phyloP scores from a whole-genome alignment of 1,140 invertebrate species.

The Lysiphlebus fabarum region DNA sequence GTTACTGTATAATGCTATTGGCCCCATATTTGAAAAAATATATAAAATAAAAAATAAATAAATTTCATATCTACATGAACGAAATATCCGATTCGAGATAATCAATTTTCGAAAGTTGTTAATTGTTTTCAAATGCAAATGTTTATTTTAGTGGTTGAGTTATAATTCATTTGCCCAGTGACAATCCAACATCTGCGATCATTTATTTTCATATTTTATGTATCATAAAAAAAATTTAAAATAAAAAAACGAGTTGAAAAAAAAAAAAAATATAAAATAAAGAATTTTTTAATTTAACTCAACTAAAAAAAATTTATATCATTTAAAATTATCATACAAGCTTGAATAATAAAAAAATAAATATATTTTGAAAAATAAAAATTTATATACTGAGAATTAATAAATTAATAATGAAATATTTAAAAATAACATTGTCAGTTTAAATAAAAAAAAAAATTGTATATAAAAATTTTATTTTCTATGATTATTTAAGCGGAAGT shows the following conservation, averaged over 20 bases:
- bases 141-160: not conserved
- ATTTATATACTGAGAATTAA: constrained; percentile 6
- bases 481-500: too few relatives aligned
- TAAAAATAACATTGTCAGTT: not conserved
- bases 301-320: too few relatives aligned
- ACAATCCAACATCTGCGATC: not conserved
- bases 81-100: constrained; percentile 21
- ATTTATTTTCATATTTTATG: not conserved
- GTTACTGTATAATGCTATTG: not conserved
- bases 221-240: too few relatives aligned
- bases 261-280: too few relatives aligned
- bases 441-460: too few relatives aligned
- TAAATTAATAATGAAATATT: not conserved
- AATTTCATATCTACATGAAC: constrained; percentile 12
- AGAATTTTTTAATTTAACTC: too few relatives aligned
- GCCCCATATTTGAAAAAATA: too few relatives aligned
- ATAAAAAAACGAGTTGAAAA: too few relatives aligned
- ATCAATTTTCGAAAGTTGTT: constrained; percentile 19
- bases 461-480: too few relatives aligned
- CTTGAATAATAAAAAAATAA: not conserved
- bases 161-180: constrained; percentile 11
- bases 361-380: not conserved
- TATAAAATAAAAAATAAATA: too few relatives aligned
- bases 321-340: not conserved
- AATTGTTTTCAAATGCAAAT: constrained; percentile 26